These are phyloP conservation scores for Cladopsammia gracilis DNA, from an alignment of 64 coral and sea anemone species.

Conservation along the genomic window DNA sequence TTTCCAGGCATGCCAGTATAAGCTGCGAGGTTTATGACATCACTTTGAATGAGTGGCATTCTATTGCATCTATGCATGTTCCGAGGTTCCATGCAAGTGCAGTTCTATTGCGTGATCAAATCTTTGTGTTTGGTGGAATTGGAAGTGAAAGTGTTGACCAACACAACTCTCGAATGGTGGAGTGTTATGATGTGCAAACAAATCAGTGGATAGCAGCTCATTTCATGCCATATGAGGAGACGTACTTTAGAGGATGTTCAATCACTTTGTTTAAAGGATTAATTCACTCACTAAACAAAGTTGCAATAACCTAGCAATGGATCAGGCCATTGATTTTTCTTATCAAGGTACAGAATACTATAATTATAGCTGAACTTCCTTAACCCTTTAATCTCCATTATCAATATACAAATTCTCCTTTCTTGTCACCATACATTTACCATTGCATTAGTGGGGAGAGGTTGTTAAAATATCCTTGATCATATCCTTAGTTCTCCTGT, in stretches of 20 bases:
- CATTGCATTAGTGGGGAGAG: no score
- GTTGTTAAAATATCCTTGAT: no score
- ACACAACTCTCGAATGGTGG: slow-evolving; percentile 64
- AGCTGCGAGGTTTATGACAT: slow-evolving; percentile 78
- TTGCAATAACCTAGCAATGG: background rate
- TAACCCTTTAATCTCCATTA: no score
- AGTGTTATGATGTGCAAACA: slow-evolving; percentile 66
- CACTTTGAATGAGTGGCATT: slow-evolving; percentile 67
- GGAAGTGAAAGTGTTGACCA: slow-evolving; percentile 65
- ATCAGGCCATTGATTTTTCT: no score
- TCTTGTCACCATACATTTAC: no score
- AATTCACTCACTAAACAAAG: slow-evolving; percentile 53
- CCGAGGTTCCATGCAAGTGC: slow-evolving; percentile 83
- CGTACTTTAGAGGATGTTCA: slow-evolving; percentile 74
- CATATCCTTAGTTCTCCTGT: no score
- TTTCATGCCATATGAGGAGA: slow-evolving; percentile 82
- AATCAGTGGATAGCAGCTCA: slow-evolving; percentile 65
- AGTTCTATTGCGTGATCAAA: slow-evolving; percentile 46
- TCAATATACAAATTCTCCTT: no score
- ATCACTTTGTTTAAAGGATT: slow-evolving; percentile 67
- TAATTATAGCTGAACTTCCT: no score
- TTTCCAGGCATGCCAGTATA: slow-evolving; percentile 50
- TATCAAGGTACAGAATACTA: no score
- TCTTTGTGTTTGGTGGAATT: slow-evolving; percentile 85
- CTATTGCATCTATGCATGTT: slow-evolving; percentile 66